Evolutionary conservation across 2,797 vertebrate genomes (phyloP), one percentile per base, ranked within the genome.

Genomic region (Myotis pilosus): DNA sequence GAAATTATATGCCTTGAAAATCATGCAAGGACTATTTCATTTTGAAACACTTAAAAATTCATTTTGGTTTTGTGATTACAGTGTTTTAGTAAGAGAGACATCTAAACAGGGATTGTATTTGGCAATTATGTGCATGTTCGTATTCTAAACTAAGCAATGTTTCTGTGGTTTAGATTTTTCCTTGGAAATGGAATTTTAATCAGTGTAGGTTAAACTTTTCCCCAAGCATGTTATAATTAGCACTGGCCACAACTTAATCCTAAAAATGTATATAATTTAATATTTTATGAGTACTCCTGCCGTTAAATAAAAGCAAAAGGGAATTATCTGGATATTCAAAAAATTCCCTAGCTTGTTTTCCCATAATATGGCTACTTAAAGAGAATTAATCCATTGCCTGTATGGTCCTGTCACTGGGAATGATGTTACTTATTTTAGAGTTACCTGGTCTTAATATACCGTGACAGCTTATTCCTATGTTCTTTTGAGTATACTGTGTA

Each of bases 151-250:
- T 95, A 95, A 98, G 97, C 76, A 92, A 36, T 87, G 91, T 96
- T 98, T 97, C 91, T 98, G 97, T 97, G 98, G 97, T 98, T 97
- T 96, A 78, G 89, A 96, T 93, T 98, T 98, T 98, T 98, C 89
- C 96, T 98, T 98, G 96, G 96, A 97, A 98, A 98, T 97, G 97
- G 94, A 98, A 97, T 97, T 97, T 96, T 97, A 98, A 98, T 98
- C 95, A 87, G 57, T 33, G n/a, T 96, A 94, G 96, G 95, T 94
- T 97, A 96, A 95, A 96, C 41, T 96, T 95, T 98, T 87, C 97
- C 95, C 95, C 95, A 97, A 94, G 86, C 87, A 84, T 97, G 81
- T 97, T 98, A 96, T 97, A 97, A 97, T 98, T 97, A 98, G 75
- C 85, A 96, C 22, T 94, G 97, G 55, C 78, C 74, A 1, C 97